Percentiles rank a stretch among this genome's conserved stretches.
phyloP scores from a whole-genome alignment of 1,140 invertebrate genomes.

The Leguminivora glycinivorella region DNA sequence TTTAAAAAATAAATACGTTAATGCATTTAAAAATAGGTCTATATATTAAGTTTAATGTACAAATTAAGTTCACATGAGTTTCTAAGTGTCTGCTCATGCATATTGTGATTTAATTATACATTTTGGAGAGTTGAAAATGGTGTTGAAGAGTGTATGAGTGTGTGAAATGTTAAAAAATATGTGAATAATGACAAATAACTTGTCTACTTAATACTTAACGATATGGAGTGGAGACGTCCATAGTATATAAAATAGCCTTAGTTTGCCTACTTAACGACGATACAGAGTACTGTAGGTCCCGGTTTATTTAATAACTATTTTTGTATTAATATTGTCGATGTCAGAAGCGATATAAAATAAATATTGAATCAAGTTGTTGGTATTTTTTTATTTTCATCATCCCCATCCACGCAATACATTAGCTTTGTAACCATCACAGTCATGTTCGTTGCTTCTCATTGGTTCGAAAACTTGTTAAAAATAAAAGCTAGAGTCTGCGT shows the following conservation, averaged over 20 bases:
- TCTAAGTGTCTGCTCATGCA: constrained; percentile 52
- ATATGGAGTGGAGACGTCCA: constrained; percentile 40
- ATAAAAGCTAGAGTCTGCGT: too few relatives aligned
- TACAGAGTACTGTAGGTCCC: constrained; percentile 19
- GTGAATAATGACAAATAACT: constrained; percentile 37
- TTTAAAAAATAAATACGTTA: constrained; percentile 50
- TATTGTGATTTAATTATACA: constrained; percentile 64
- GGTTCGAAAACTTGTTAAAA: too few relatives aligned
- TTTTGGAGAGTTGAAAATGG: constrained; percentile 33
- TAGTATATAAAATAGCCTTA: constrained; percentile 44
- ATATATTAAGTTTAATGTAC: constrained; percentile 57
- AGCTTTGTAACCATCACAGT: too few relatives aligned
- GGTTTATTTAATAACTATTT: constrained; percentile 28
- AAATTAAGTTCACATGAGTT: constrained; percentile 68
- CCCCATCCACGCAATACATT: neutral
- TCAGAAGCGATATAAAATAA: constrained; percentile 20
- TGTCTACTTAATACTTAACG: constrained; percentile 35
- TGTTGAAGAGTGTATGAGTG: constrained; percentile 36
- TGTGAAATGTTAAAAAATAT: constrained; percentile 42
- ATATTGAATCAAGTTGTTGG: constrained; percentile 2
- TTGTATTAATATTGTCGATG: constrained; percentile 23
- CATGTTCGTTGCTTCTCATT: too few relatives aligned
- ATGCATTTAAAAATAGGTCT: constrained; percentile 68
- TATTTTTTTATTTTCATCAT: neutral
- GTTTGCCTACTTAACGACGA: constrained; percentile 25